Evolutionary conservation across 2,113 vertebrate genomes (phyloP), one percentile per base, ranked within the genome.

Genomic region (Sylvia atricapilla): DNA sequence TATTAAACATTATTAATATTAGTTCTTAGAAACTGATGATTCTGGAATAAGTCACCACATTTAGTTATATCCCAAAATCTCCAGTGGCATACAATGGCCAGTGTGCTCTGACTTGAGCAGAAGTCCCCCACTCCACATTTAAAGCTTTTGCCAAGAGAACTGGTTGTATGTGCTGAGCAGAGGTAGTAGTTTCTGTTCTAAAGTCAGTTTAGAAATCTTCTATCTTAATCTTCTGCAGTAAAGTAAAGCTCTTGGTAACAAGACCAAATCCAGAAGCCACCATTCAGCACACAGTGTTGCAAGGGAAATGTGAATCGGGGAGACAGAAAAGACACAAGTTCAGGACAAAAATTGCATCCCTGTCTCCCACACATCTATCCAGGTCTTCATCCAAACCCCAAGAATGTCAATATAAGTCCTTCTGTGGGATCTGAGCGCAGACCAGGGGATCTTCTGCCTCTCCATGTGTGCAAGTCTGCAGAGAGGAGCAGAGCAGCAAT

Each of bases 1-100:
- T 92, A 86, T 80, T 92, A 95, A 83, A 14, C 31, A 69, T 83
- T 95, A 77, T 69, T 90, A 92, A 73, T 88, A 95, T 74, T 88
- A 86, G 68, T 81, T 93, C 75, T 86, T 80, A 77, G 76, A 92
- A 93, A 89, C 19, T 62, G 87, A 86, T 67, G 67, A 63, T 86
- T 86, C 50, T 81, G 87, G 75, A 80, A 63, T 62, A 91, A 72
- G 6, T 94, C 16, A 1, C 14, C 9, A 47, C 33, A 47, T 75
- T 58, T 67, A 83, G 58, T 66, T 62, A 47, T 44, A 76, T 53
- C 5, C 18, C 31, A 33, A 73, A 73, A 24, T 52, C 67, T 85
- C 24, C 31, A 56, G 58, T n/a, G 66, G 10, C 15, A 17, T 41
- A 23, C 0, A 0, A 41, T 63, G 24, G 13, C 25, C 22, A 43